Percentiles rank a stretch among this genome's conserved stretches.
Evolutionary conservation across 2,888 invertebrate genomes (phyloP).

Genomic region (Eugnorisma glareosa): DNA sequence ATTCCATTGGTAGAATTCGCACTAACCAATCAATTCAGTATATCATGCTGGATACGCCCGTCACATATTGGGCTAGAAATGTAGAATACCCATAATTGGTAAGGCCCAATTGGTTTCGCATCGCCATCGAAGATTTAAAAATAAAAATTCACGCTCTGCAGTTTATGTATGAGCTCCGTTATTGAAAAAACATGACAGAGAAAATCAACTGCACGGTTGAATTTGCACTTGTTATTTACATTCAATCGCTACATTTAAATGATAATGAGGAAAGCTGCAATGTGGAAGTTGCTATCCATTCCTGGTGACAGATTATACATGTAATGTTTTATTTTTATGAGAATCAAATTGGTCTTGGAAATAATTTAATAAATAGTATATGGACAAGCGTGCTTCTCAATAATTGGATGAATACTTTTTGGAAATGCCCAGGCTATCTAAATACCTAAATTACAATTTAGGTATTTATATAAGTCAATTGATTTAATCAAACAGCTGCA

Average conservation of each 20-base stretch:
- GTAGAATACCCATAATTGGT: too few relatives aligned
- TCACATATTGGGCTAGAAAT: background rate
- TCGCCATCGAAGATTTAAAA: background rate
- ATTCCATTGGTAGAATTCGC: background rate
- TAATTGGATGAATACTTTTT: background rate
- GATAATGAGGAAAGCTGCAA: conserved; percentile 16
- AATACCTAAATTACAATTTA: background rate
- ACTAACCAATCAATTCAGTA: background rate
- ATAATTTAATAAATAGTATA: background rate
- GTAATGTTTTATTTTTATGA: conserved; percentile 6
- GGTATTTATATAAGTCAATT: background rate
- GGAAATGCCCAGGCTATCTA: background rate
- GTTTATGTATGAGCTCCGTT: conserved; percentile 2
- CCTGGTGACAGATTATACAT: conserved; percentile 23
- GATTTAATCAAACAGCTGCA: background rate
- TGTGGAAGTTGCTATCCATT: conserved; percentile 3
- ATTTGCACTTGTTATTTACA: conserved; percentile 38
- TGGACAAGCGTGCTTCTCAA: background rate
- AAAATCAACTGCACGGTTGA: conserved; percentile 18
- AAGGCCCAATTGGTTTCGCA: too few relatives aligned
- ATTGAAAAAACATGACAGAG: conserved; percentile 5
- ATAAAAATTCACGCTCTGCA: background rate
- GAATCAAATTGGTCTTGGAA: background rate
- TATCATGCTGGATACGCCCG: background rate
- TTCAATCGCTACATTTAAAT: conserved; percentile 39